phyloP scores from a whole-genome alignment of 2,113 vertebrate species.

The Cnemophilus loriae region DNA sequence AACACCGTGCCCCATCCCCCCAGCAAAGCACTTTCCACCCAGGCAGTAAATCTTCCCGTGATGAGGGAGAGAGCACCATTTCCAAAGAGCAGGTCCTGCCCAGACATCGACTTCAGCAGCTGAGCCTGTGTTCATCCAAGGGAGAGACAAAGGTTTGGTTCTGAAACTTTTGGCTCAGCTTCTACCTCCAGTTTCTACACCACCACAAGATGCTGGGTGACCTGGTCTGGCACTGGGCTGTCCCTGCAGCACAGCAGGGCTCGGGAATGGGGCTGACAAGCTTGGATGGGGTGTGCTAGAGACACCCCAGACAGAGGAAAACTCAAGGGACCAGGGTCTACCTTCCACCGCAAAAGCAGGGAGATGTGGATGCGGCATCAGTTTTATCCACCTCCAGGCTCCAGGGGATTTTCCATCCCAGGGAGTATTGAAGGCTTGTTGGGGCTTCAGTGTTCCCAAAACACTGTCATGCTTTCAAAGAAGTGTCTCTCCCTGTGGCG shows the following conservation, averaged over 20 bases:
- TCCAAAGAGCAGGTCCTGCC: background rate
- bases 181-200: accelerated
- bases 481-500: background rate
- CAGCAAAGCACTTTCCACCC: background rate
- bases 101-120: background rate
- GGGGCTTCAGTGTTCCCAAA: background rate
- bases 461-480: background rate
- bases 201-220: accelerated
- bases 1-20: conserved; percentile 26
- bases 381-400: background rate
- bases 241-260: background rate
- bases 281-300: background rate
- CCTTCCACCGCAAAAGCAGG: background rate
- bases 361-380: accelerated
- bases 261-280: accelerated
- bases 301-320: background rate
- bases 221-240: background rate
- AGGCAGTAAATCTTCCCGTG: background rate
- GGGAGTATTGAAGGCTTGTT: background rate
- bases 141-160: background rate
- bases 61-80: background rate
- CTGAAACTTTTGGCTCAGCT: background rate
- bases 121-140: background rate
- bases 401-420: background rate
- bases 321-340: background rate